phyloP scores from a whole-genome alignment of 2,797 vertebrate species.

The Platalea minor region DNA sequence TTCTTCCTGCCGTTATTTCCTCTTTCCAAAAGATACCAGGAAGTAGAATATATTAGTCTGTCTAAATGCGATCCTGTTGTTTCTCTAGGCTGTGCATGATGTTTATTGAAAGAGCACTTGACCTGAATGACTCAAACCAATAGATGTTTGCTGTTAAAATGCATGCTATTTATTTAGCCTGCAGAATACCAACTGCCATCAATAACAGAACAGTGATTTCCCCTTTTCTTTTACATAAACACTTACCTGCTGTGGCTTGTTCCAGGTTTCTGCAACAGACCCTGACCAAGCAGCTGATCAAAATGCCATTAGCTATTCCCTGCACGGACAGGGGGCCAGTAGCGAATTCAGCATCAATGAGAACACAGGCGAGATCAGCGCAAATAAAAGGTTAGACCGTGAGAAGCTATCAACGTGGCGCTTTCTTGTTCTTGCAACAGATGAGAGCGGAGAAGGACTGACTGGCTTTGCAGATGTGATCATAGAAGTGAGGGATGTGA shows the following conservation, averaged over 20 bases:
- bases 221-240: not conserved
- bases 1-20: not conserved
- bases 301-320: conserved; percentile 81
- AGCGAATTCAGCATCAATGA: conserved; percentile 85
- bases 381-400: conserved; percentile 80
- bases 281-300: conserved; percentile 87
- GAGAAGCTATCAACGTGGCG: conserved; percentile 83
- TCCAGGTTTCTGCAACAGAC: conserved; percentile 86
- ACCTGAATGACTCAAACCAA: not conserved
- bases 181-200: not conserved
- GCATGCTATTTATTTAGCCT: not conserved
- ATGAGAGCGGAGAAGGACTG: conserved; percentile 84
- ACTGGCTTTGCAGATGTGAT: conserved; percentile 89
- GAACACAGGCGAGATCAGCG: conserved; percentile 79
- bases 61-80: not conserved
- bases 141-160: not conserved
- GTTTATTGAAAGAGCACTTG: not conserved
- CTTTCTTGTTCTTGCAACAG: conserved; percentile 88
- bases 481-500: conserved; percentile 84
- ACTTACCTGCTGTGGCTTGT: not conserved
- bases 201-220: not conserved
- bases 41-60: not conserved
- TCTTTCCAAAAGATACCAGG: not conserved
- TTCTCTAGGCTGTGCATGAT: not conserved
- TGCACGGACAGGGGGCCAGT: conserved; percentile 86